Percentiles rank a stretch among this genome's conserved stretches.
These are phyloP conservation scores for Oreochromis aureus DNA, from an alignment of 2,113 vertebrate species.

Conservation along the genomic window DNA sequence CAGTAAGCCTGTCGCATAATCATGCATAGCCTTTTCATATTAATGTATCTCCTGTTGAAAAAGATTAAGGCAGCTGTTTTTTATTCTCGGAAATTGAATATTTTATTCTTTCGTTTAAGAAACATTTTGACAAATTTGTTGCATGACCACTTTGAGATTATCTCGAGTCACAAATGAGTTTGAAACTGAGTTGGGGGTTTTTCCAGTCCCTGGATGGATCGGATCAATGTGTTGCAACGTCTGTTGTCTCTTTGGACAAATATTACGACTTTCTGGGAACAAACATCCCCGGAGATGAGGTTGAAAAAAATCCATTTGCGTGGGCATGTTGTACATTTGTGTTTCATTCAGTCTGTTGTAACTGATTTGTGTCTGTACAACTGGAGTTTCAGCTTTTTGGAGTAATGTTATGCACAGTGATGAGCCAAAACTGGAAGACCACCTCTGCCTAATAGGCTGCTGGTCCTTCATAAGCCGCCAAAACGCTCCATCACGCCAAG, in stretches of 20 bases:
- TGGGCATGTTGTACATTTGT: constrained; percentile 22
- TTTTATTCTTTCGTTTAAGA: not conserved
- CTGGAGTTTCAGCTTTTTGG: not conserved
- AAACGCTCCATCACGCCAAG: not conserved
- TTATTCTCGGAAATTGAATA: not conserved
- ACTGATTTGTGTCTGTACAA: constrained; percentile 5
- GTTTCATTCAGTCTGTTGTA: constrained; percentile 31
- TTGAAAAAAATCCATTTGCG: constrained; percentile 30
- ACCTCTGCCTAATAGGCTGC: not conserved
- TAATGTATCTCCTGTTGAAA: constrained; percentile 20
- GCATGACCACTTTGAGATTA: not conserved
- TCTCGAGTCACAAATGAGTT: not conserved
- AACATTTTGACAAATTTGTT: not conserved
- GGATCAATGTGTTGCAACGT: constrained; percentile 35
- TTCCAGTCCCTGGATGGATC: not conserved
- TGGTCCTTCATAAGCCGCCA: not conserved
- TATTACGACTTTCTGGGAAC: constrained; percentile 40
- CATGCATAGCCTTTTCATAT: not conserved
- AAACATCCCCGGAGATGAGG: constrained; percentile 28
- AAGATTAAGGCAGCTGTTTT: not conserved
- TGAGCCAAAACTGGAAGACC: not conserved
- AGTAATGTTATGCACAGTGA: not conserved
- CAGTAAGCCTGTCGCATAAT: constrained; percentile 6
- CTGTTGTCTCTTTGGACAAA: constrained; percentile 32
- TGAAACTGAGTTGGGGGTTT: not conserved